A percentile compares a stretch with the other conserved stretches of the same genome.
Conservation (phyloP, 2,888 invertebrate genomes). For the Dynastes hyllus region DNA sequence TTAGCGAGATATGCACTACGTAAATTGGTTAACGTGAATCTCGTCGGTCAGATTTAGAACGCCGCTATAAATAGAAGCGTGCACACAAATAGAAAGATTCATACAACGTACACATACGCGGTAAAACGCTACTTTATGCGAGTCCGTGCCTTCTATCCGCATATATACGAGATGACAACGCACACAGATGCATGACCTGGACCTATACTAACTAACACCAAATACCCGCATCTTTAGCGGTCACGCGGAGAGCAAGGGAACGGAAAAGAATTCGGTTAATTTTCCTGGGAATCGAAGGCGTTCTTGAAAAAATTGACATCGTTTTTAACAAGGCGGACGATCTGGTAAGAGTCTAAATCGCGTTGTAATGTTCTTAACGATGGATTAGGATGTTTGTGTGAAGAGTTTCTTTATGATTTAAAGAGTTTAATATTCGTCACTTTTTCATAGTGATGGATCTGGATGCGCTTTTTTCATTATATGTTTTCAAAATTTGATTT, state of each 20-base stretch:
- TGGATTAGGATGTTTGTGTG: too few species aligned
- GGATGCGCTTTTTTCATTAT: too few species aligned
- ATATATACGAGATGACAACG: slow-evolving; percentile 18
- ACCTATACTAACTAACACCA: slow-evolving; percentile 34
- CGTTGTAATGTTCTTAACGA: too few species aligned
- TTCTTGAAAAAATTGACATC: neutral
- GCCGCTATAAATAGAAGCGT: slow-evolving; percentile 36
- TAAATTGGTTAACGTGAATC: slow-evolving; percentile 43
- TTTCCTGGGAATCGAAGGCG: slow-evolving; percentile 14
- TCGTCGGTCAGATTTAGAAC: slow-evolving; percentile 42
- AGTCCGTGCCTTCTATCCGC: neutral
- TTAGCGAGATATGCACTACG: slow-evolving; percentile 37
- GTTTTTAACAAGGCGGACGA: too few species aligned
- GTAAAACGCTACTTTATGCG: neutral
- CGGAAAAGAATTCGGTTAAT: slow-evolving; percentile 22
- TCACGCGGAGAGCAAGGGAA: neutral
- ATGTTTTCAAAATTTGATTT: too few species aligned
- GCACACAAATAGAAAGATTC: slow-evolving; percentile 15
- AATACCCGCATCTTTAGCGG: slow-evolving; percentile 24
- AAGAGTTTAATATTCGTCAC: too few species aligned
- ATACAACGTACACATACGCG: neutral
- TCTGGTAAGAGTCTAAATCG: too few species aligned
- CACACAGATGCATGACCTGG: slow-evolving; percentile 24
- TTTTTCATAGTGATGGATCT: too few species aligned
- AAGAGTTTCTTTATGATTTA: too few species aligned